These are phyloP conservation scores for Drosophila cognata DNA, from an alignment of 2,888 invertebrate genomes.

Conservation along the genomic window DNA sequence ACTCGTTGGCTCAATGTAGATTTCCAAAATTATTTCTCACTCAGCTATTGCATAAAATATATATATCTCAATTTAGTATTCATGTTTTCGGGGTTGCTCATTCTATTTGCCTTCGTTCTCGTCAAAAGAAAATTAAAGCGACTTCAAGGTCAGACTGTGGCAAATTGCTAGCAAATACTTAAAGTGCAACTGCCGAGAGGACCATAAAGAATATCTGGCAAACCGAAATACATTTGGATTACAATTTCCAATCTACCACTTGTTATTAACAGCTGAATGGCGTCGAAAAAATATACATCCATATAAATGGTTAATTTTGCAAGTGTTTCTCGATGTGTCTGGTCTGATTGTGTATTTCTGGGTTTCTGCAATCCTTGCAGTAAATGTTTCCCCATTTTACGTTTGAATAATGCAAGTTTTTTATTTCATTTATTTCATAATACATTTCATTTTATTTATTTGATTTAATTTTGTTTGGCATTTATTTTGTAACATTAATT, in stretches of 20 bases:
- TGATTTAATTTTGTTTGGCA: not conserved
- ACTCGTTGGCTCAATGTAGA: constrained; percentile 13
- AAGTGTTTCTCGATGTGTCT: constrained; percentile 3
- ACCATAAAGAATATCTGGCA: constrained; percentile 22
- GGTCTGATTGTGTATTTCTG: not conserved
- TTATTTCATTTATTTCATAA: not conserved
- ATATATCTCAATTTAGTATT: constrained; percentile 13
- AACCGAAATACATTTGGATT: constrained; percentile 32
- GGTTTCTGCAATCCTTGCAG: not conserved
- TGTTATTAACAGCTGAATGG: constrained; percentile 60
- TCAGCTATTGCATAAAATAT: constrained; percentile 28
- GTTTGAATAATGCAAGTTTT: not conserved
- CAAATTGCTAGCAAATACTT: constrained; percentile 15
- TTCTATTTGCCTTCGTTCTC: constrained; percentile 2
- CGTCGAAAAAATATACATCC: constrained; percentile 16
- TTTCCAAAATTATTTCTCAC: constrained; percentile 33
- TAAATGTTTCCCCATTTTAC: not conserved
- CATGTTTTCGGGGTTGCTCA: constrained; percentile 37
- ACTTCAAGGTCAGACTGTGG: constrained; percentile 27
- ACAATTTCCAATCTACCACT: constrained; percentile 53
- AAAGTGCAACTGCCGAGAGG: not conserved
- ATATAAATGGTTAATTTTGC: not conserved
- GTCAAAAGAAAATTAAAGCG: constrained; percentile 28
- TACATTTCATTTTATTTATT: not conserved
- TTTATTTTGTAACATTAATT: not conserved